Evolutionary conservation across 1,140 invertebrate genomes (phyloP).

Genomic region (Apolygus lucorum): DNA sequence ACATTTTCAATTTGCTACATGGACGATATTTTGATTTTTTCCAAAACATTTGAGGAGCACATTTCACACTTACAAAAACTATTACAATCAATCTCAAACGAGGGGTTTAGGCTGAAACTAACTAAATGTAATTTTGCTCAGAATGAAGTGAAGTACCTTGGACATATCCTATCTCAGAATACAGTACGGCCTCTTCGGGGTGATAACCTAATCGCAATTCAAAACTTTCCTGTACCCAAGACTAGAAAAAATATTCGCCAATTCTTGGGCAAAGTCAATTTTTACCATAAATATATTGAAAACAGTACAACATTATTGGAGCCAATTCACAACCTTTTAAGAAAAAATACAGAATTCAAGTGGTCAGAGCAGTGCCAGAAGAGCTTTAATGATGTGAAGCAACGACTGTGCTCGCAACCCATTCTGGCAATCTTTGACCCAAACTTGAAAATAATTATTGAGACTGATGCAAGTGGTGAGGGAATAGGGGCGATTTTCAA

Average conservation of each 20-base stretch:
- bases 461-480: constrained; percentile 35
- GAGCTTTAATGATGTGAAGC: constrained; percentile 38
- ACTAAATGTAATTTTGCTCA: constrained; percentile 36
- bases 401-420: constrained; percentile 36
- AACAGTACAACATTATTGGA: constrained; percentile 35
- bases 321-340: constrained; percentile 36
- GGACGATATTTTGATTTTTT: constrained; percentile 33
- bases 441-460: constrained; percentile 33
- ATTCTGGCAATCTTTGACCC: constrained; percentile 35
- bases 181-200: constrained; percentile 29
- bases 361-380: constrained; percentile 37
- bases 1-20: constrained; percentile 42
- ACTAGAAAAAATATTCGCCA: constrained; percentile 30
- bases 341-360: constrained; percentile 36
- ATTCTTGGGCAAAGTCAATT: constrained; percentile 33
- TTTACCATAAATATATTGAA: constrained; percentile 33
- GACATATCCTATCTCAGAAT: constrained; percentile 33
- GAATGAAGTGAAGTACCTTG: constrained; percentile 34
- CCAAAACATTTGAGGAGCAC: constrained; percentile 32
- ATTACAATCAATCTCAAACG: constrained; percentile 29
- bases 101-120: constrained; percentile 38
- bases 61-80: constrained; percentile 24
- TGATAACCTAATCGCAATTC: constrained; percentile 33
- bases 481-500: constrained; percentile 33
- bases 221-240: constrained; percentile 30